These are phyloP conservation scores for Eilema caniola DNA, from an alignment of 2,888 invertebrate genomes.

Conservation along the genomic window DNA sequence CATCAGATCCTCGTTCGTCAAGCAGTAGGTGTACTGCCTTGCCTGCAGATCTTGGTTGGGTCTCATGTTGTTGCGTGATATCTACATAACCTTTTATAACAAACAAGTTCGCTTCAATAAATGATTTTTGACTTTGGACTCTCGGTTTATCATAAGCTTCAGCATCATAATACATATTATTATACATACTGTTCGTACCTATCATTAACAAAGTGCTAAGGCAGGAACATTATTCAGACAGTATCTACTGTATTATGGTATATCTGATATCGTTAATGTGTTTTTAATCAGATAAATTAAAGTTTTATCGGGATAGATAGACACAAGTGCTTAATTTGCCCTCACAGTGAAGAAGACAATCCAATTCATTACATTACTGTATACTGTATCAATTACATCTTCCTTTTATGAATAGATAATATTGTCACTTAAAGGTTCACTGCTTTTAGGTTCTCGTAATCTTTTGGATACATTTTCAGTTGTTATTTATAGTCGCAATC, in stretches of 20 bases:
- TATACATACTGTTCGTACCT: neutral
- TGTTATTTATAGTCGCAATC: too few relatives aligned
- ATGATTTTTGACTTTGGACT: neutral
- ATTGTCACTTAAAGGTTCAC: neutral
- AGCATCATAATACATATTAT: neutral
- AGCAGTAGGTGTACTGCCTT: neutral
- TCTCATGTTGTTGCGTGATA: neutral
- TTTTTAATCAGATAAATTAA: constrained; percentile 10
- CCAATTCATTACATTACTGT: neutral
- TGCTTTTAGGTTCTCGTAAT: neutral
- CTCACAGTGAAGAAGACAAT: neutral
- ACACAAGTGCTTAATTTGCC: neutral
- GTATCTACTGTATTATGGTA: constrained; percentile 12
- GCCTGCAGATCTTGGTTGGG: neutral
- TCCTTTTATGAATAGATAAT: neutral
- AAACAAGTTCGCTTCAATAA: neutral
- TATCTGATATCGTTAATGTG: constrained; percentile 14
- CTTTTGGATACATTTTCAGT: neutral
- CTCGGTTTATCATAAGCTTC: neutral
- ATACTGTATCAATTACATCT: neutral
- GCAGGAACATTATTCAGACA: constrained; percentile 2
- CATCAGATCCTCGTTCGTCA: neutral
- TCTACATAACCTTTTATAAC: neutral
- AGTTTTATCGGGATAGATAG: neutral
- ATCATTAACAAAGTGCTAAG: neutral